A percentile compares a stretch with the other conserved stretches of the same genome.
These are phyloP conservation scores for Spinus pinus DNA, from an alignment of 2,797 vertebrate genomes.

Conservation along the genomic window DNA sequence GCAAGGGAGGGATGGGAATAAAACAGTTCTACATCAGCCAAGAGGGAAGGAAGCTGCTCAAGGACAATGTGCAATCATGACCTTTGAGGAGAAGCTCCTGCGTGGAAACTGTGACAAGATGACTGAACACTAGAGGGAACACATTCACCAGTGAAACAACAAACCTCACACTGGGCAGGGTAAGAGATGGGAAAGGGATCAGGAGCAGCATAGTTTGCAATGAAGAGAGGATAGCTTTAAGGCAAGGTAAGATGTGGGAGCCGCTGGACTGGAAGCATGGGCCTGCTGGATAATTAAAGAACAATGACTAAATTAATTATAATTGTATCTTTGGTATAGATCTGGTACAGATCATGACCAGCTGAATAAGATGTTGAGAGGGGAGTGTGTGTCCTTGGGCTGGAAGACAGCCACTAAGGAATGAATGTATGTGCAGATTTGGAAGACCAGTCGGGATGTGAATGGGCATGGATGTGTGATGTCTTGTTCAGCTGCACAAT, in stretches of 20 bases:
- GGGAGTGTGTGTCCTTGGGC: neutral
- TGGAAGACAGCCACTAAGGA: neutral
- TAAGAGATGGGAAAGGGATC: neutral
- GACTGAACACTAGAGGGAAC: neutral
- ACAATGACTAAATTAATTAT: neutral
- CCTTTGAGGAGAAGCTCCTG: neutral
- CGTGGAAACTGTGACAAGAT: neutral
- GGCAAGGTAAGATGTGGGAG: neutral
- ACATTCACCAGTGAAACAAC: neutral
- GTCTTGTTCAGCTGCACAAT: neutral
- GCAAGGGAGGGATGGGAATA: neutral
- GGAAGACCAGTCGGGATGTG: fast-evolving
- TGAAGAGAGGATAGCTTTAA: neutral
- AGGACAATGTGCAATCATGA: fast-evolving
- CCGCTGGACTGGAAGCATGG: neutral
- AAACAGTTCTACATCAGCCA: neutral
- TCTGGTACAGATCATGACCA: neutral
- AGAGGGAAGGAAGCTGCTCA: neutral
- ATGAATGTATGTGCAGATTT: fast-evolving
- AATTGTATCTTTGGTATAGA: neutral
- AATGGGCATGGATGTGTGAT: fast-evolving
- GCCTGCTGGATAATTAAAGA: neutral
- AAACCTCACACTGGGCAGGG: neutral
- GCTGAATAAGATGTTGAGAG: neutral
- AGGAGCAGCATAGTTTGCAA: neutral